Base-by-base conservation (phyloP, 2,113 vertebrate genomes). In the Crotalus viridis region DNA sequence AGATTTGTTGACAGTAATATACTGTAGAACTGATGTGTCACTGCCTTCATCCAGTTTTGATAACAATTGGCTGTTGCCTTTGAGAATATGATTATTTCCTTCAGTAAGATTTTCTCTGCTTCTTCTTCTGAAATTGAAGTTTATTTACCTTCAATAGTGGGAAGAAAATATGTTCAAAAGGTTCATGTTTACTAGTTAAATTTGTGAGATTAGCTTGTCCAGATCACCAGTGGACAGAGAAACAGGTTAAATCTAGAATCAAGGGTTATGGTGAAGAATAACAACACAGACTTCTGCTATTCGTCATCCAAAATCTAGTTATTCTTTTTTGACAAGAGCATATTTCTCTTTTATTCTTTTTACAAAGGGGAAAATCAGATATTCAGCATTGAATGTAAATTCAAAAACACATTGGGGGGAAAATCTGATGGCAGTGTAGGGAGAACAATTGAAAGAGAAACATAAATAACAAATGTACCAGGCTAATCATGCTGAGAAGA, bases 41-140 rank as follows among this genome's bases (percentile, higher is more conserved):
- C 17, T 33, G 28, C 64, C n/a, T 33, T 74, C 64, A 74, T 74
- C n/a, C n/a, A 33, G 28, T 33, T 33, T 33, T 69, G 28, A 69
- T 69, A n/a, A 69, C 61, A 5, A n/a, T n/a, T 69, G 28, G 15
- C 13, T 4, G 6, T 15, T 15, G n/a, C 13, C 64, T 74, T 74
- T 74, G 64, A 33, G 33, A 74, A 74, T 5, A 88, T 92, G 91
- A 57, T 95, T 91, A 94, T 94, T 89, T 93, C 94, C 93, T 94
- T 87, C 39, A 3, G 3, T 17, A 74, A 17, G n/a, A 28, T 64
- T 64, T 51, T 26, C 52, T 1, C 26, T 26, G 4, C 39, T 90
- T 69, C 87, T 94, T 89, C 93, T 94, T 94, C 87, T 93, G 89
- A 93, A 94, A 96, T 93, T 90, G 89, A 94, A 96, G 64, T 90